Conservation (phyloP, 2,888 invertebrate genomes). For the Ametastegia equiseti region DNA sequence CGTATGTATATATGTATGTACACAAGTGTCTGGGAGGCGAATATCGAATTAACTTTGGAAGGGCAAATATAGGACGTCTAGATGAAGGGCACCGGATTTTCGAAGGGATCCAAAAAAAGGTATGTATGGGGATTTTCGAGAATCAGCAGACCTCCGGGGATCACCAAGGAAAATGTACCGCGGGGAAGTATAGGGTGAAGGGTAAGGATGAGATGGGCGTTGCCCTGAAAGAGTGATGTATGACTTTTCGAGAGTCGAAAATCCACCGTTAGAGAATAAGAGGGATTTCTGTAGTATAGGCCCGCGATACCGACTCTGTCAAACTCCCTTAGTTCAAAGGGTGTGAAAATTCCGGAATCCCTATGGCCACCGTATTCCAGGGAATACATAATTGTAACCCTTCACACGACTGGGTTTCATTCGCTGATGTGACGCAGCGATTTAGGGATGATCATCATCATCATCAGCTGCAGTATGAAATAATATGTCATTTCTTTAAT, state of each 20-base stretch:
- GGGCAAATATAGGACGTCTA: neutral
- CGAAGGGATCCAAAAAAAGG: neutral
- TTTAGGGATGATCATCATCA: too few relatives aligned
- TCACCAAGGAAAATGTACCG: constrained; percentile 30
- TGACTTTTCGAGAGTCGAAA: constrained; percentile 38
- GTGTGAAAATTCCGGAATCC: neutral
- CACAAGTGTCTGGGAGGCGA: neutral
- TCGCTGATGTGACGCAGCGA: constrained; percentile 7
- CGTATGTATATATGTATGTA: too few relatives aligned
- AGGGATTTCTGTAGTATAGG: constrained; percentile 38
- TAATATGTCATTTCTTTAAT: too few relatives aligned
- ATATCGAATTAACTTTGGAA: constrained; percentile 31
- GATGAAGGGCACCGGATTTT: constrained; percentile 12
- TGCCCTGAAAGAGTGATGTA: constrained; percentile 30
- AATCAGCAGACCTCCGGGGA: constrained; percentile 35
- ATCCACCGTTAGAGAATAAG: constrained; percentile 36
- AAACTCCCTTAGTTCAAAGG: neutral
- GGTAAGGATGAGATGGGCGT: constrained; percentile 45
- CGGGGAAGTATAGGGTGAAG: constrained; percentile 18
- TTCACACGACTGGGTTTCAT: neutral
- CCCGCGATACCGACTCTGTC: constrained; percentile 35
- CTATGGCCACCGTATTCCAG: neutral
- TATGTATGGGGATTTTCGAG: constrained; percentile 3
- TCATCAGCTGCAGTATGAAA: too few relatives aligned
- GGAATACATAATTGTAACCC: too few relatives aligned